Percentiles rank a stretch among this genome's conserved stretches.
These are phyloP conservation scores for Spodoptera littoralis DNA, from an alignment of 2,888 invertebrate genomes.

Conservation along the genomic window DNA sequence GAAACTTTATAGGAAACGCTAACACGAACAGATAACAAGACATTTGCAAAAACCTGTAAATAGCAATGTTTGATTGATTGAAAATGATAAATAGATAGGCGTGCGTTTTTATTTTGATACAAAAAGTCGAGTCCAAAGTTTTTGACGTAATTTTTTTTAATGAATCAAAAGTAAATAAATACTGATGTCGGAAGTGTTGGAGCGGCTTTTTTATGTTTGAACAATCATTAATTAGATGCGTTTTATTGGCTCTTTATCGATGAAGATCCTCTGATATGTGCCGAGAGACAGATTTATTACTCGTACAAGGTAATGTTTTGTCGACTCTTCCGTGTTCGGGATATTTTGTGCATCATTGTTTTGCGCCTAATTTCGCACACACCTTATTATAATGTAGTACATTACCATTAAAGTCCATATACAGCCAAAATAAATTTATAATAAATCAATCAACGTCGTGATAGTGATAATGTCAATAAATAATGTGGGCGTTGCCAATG, in stretches of 20 bases:
- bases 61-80: conserved; percentile 71
- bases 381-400: conserved; percentile 45
- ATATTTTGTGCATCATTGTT: conserved; percentile 66
- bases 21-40: conserved; percentile 70
- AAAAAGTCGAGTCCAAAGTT: conserved; percentile 72
- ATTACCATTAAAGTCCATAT: conserved; percentile 31
- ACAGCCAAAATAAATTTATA: conserved; percentile 28
- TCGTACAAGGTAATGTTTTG: conserved; percentile 77
- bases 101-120: conserved; percentile 68
- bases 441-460: conserved; percentile 47
- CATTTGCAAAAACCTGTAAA: conserved; percentile 77
- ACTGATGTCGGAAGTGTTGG: conserved; percentile 77
- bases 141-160: conserved; percentile 70
- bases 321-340: conserved; percentile 72
- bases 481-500: conserved; percentile 28
- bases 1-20: conserved; percentile 72
- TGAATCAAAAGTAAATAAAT: conserved; percentile 75
- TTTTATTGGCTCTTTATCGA: conserved; percentile 81
- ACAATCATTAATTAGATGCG: conserved; percentile 84
- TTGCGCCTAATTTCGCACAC: conserved; percentile 64
- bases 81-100: conserved; percentile 72
- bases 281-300: conserved; percentile 84
- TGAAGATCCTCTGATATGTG: conserved; percentile 77
- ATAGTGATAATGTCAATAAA: conserved; percentile 24
- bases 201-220: conserved; percentile 76